A percentile compares a stretch with the other conserved stretches of the same genome.
phyloP scores from a whole-genome alignment of 1,140 invertebrate species.

The Rhopalosiphum maidis region DNA sequence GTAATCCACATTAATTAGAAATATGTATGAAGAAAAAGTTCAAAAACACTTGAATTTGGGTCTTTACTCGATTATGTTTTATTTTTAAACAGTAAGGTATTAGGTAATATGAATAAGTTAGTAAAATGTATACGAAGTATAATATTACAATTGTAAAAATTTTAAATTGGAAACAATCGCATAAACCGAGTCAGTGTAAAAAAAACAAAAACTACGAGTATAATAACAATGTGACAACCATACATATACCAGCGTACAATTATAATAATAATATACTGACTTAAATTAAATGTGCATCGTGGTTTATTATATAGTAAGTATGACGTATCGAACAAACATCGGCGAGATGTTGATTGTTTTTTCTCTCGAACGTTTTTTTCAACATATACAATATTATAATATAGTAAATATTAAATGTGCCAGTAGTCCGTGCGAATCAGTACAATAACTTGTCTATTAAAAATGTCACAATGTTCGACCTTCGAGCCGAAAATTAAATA shows the following conservation, averaged over 20 bases:
- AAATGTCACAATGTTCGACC: neutral
- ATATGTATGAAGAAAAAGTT: neutral
- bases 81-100: neutral
- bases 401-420: neutral
- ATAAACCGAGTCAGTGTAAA: neutral
- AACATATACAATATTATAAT: neutral
- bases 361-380: neutral
- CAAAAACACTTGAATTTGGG: neutral
- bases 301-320: neutral
- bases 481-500: neutral
- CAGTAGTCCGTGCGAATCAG: neutral
- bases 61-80: neutral
- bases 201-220: neutral
- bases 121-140: neutral
- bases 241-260: neutral
- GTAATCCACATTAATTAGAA: neutral
- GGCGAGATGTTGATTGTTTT: slow-evolving; percentile 13
- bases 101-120: neutral
- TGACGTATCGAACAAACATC: neutral
- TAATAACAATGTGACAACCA: neutral
- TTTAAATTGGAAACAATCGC: neutral
- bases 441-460: neutral
- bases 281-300: slow-evolving; percentile 5
- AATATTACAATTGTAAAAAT: neutral
- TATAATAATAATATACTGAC: neutral